A percentile compares a stretch with the other conserved stretches of the same genome.
These are phyloP conservation scores for Sternotherus odoratus DNA, from an alignment of 2,797 vertebrate species.

Conservation along the genomic window DNA sequence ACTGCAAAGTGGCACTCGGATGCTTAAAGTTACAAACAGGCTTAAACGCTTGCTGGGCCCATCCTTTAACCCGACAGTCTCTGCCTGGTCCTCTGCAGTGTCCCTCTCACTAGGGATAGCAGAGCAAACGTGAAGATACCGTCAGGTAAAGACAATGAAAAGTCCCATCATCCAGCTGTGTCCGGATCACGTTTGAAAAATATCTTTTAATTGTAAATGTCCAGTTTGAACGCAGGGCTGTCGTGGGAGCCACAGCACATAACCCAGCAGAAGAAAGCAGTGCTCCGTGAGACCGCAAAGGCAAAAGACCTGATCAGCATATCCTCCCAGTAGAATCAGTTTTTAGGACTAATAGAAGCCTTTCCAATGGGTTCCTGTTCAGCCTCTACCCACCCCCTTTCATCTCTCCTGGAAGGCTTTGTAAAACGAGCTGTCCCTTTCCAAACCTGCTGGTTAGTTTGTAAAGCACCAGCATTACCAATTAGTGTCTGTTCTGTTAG, in stretches of 20 bases:
- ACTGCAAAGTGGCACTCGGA: neutral
- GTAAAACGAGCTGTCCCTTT: neutral
- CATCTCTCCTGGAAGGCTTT: neutral
- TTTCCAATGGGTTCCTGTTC: neutral
- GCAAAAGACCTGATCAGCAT: neutral
- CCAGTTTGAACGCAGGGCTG: no score
- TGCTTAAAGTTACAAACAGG: neutral
- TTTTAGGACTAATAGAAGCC: neutral
- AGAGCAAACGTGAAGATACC: neutral
- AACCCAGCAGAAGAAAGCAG: neutral
- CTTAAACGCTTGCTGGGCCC: neutral
- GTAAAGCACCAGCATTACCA: neutral
- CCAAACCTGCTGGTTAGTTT: neutral
- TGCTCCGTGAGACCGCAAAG: neutral
- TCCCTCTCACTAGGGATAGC: neutral
- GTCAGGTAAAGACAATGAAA: neutral
- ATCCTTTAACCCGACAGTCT: neutral
- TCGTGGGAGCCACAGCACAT: neutral
- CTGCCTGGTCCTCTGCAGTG: neutral
- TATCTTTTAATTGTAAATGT: no score
- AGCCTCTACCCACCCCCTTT: neutral
- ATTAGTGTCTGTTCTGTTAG: neutral
- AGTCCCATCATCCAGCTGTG: neutral
- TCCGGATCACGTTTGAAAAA: neutral
- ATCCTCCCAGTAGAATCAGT: neutral